Base-by-base conservation (phyloP, 1,140 invertebrate species). In the Lepeophtheirus salmonis region DNA sequence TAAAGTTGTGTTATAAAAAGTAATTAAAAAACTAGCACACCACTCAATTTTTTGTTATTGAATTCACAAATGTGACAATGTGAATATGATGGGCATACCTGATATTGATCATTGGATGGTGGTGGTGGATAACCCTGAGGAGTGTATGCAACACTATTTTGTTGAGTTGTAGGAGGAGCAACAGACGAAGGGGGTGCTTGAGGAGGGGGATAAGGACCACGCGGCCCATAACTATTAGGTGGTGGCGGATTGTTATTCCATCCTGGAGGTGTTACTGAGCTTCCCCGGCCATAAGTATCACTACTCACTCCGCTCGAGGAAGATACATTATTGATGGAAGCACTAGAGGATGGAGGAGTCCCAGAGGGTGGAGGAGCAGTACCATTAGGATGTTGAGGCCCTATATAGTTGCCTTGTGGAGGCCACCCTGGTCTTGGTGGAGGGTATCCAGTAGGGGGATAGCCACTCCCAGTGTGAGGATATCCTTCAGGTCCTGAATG, bases 371-470 rank as follows among this genome's bases (percentile, higher is more conserved):
- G 41, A n/a, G n/a, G n/a, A 20, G 49, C n/a, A 50, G 12, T 26
- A 18, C 49, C 30, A 13, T 20, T 60, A 30, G 49, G 30, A 17
- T 14, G 50, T 10, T 10, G 12, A 10, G 18, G 54, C 4, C 41
- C 30, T 20, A 20, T 13, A 23, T 24, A 22, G 20, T 14, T 18
- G 49, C 41, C 20, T 13, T 41, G 26, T 3, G 24, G 62, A 56
- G 62, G 30, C 16, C 17, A 21, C 26, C 20, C 24, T 17, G 18
- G 18, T n/a, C 24, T 14, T n/a, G 54, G 57, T n/a, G 57, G 41
- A 17, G 57, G 49, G 23, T 51, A 51, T 18, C 18, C 16, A 16
- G 57, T 14, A 16, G 57, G 30, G 16, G 57, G 57, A 20, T 50
- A 50, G 3, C 57, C 57, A 16, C 18, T 10, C 6, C 54, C 23